phyloP scores from a whole-genome alignment of 2,113 vertebrate genomes.

The Otis tarda region DNA sequence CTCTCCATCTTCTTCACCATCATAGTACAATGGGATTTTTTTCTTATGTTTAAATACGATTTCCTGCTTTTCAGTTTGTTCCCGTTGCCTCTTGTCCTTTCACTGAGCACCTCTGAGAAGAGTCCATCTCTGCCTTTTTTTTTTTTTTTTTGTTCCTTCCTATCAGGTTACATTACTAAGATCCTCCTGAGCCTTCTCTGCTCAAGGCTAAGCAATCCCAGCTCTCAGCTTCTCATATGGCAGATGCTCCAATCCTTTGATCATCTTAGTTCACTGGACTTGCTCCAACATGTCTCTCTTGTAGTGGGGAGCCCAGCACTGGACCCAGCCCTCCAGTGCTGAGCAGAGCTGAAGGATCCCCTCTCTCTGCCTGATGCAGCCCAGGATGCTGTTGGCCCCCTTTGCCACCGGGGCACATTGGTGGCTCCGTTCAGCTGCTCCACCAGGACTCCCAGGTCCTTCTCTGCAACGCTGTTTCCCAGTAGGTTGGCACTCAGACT shows the following conservation, averaged over 20 bases:
- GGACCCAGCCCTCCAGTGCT: neutral
- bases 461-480: neutral
- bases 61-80: neutral
- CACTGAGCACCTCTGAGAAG: neutral
- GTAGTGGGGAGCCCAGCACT: neutral
- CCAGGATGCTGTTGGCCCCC: accelerated
- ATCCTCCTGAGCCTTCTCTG: neutral
- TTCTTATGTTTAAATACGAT: neutral
- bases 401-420: neutral
- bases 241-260: constrained; percentile 28
- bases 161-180: neutral
- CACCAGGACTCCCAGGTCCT: neutral
- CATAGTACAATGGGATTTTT: neutral
- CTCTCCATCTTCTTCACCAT: neutral
- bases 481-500: neutral
- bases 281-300: neutral
- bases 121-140: neutral
- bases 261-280: neutral
- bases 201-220: neutral
- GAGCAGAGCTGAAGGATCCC: neutral
- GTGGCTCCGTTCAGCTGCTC: neutral
- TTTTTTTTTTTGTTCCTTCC: neutral
- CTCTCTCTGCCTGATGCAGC: neutral
- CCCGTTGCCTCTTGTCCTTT: neutral
- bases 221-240: neutral